Conservation (phyloP, 2,797 vertebrate species). For the Lerista edwardsae region DNA sequence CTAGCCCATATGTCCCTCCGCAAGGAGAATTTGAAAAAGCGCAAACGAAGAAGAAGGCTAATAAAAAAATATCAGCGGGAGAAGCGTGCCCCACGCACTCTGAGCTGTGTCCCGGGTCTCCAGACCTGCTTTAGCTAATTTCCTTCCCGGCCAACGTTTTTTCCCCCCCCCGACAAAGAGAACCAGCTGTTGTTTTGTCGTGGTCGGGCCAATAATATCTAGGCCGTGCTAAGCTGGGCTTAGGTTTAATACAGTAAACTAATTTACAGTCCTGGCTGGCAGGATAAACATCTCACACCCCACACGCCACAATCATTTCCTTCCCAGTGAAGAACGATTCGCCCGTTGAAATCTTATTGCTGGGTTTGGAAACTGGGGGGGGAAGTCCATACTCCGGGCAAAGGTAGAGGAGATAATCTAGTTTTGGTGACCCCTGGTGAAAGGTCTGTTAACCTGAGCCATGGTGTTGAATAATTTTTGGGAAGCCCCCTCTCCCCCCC, state of each 20-base stretch:
- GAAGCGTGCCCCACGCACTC: background rate
- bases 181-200: slow-evolving; percentile 5
- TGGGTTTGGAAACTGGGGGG: background rate
- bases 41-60: background rate
- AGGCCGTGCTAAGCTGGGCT: background rate
- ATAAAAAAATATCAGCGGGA: background rate
- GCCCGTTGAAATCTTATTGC: background rate
- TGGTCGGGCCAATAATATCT: background rate
- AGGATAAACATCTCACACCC: background rate
- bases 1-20: background rate
- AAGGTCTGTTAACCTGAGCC: background rate
- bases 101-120: background rate
- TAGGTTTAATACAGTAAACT: background rate
- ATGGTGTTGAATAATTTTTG: background rate
- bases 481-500: background rate
- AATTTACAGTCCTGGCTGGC: background rate
- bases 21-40: background rate
- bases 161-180: background rate
- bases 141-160: background rate
- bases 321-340: background rate
- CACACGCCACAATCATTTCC: background rate
- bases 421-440: background rate
- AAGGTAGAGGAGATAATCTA: background rate
- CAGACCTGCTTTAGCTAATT: background rate
- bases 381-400: too few species aligned